phyloP scores from a whole-genome alignment of 2,888 invertebrate genomes.

The Calliopum simillimum region DNA sequence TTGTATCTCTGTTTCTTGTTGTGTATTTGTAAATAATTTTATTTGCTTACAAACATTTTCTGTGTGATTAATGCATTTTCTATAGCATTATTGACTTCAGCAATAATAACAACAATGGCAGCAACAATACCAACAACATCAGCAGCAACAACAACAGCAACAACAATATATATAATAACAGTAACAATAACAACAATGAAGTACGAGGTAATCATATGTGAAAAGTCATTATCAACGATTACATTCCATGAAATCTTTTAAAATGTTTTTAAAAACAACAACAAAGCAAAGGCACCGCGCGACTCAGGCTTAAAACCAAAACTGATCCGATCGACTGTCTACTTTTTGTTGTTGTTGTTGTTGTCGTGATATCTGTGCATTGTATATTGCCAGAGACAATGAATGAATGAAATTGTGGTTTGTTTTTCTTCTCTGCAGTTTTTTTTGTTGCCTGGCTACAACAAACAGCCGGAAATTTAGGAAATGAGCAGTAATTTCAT shows the following conservation, averaged over 20 bases:
- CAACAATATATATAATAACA: no score
- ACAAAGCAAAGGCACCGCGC: background rate
- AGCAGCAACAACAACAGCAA: no score
- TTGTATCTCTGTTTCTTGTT: background rate
- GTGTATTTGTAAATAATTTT: background rate
- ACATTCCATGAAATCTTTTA: constrained; percentile 13
- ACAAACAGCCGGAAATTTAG: constrained; percentile 24
- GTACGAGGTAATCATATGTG: constrained; percentile 1
- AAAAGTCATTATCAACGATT: constrained; percentile 16
- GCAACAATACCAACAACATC: no score
- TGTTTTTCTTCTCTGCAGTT: background rate
- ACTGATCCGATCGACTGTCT: background rate
- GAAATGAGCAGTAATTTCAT: constrained; percentile 13
- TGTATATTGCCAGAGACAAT: background rate
- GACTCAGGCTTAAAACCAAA: background rate
- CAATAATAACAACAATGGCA: background rate
- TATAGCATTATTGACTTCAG: constrained; percentile 1
- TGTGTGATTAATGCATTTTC: constrained; percentile 13
- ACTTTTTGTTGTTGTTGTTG: no score
- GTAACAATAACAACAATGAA: no score
- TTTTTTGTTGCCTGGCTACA: background rate
- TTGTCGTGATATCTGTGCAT: background rate
- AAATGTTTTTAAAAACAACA: background rate
- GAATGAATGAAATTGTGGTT: no score
- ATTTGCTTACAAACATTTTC: constrained; percentile 4